Evolutionary conservation across 2,888 invertebrate species (phyloP).

Genomic region (Flexamia atlantica): DNA sequence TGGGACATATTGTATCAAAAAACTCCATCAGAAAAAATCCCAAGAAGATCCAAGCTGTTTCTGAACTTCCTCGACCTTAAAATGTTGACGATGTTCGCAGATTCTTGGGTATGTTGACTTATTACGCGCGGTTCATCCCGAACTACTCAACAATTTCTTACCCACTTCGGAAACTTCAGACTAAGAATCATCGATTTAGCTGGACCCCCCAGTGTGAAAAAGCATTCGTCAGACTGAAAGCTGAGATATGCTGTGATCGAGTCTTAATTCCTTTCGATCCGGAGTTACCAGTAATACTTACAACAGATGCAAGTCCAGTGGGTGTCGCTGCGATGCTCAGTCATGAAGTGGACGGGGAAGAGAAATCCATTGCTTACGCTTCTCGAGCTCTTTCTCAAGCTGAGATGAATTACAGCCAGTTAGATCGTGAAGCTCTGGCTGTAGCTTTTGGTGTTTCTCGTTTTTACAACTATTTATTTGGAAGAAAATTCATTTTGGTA

Average conservation of each 20-base stretch:
- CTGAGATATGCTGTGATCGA: constrained; percentile 66
- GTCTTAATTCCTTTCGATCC: constrained; percentile 68
- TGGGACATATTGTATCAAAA: constrained; percentile 64
- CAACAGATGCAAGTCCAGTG: too few relatives aligned
- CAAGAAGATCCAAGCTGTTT: constrained; percentile 62
- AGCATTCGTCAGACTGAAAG: constrained; percentile 68
- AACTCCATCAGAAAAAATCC: constrained; percentile 59
- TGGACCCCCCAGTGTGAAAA: constrained; percentile 66
- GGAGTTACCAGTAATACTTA: too few relatives aligned
- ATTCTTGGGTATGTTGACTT: constrained; percentile 67
- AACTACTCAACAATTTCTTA: constrained; percentile 63
- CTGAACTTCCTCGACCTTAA: constrained; percentile 61
- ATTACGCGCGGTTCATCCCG: constrained; percentile 67
- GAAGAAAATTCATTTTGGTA: too few relatives aligned
- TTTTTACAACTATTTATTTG: too few relatives aligned
- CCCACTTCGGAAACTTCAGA: constrained; percentile 65
- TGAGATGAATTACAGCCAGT: too few relatives aligned
- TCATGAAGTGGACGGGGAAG: too few relatives aligned
- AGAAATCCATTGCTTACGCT: too few relatives aligned
- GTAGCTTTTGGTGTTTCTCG: too few relatives aligned
- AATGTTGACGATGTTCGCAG: constrained; percentile 64
- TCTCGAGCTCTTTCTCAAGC: too few relatives aligned
- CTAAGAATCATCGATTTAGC: constrained; percentile 61
- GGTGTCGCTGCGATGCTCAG: too few relatives aligned
- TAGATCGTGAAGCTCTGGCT: too few relatives aligned